These are phyloP conservation scores for Lutraria rhynchaena DNA, from an alignment of 1,140 invertebrate genomes.

Conservation along the genomic window DNA sequence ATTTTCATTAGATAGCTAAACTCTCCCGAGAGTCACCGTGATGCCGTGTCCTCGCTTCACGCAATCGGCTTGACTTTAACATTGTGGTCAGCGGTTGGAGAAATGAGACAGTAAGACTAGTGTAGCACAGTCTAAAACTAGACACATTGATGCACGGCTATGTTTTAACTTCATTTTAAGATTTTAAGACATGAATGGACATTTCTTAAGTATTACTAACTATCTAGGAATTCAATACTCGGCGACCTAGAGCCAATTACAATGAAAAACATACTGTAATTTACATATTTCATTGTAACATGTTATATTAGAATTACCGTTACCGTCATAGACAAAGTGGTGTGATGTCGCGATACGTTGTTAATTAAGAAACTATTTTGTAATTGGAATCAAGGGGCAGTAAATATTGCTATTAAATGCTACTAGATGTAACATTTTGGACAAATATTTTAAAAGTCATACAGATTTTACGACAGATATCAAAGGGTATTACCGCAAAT, in stretches of 20 bases:
- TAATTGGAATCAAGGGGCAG: not conserved
- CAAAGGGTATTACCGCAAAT: constrained; percentile 15
- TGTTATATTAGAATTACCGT: not conserved
- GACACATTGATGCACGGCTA: too few species aligned
- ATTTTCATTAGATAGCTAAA: too few species aligned
- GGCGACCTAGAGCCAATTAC: constrained; percentile 3
- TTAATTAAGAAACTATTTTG: constrained; percentile 14
- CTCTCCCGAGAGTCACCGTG: too few species aligned
- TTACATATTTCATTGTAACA: constrained; percentile 15
- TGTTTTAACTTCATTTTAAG: not conserved
- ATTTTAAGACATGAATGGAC: not conserved
- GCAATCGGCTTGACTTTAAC: too few species aligned
- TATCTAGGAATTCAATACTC: too few species aligned
- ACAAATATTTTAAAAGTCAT: constrained; percentile 8
- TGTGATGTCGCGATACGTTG: constrained; percentile 3
- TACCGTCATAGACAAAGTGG: not conserved
- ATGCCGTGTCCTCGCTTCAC: too few species aligned
- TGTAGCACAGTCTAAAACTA: too few species aligned
- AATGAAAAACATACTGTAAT: constrained; percentile 20
- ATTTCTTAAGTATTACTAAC: too few species aligned
- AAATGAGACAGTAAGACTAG: too few species aligned
- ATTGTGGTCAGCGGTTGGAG: too few species aligned
- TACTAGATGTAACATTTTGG: not conserved
- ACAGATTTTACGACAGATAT: constrained; percentile 17
- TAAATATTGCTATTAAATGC: not conserved